A percentile compares a stretch with the other conserved stretches of the same genome.
Conservation (phyloP, 1,140 invertebrate genomes). For the Drosophila sturtevanti region DNA sequence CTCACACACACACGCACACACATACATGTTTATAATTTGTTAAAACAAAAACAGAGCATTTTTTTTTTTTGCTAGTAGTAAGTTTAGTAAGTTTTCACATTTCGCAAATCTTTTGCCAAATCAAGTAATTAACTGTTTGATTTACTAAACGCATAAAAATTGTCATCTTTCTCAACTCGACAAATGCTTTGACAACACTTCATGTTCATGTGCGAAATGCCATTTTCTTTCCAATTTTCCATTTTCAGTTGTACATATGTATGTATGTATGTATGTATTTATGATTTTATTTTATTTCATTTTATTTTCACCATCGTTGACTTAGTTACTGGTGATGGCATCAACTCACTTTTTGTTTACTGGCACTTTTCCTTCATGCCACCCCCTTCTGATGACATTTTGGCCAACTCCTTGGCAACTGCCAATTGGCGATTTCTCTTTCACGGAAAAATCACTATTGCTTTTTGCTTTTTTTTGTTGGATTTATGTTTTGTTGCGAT, state of each 20-base stretch:
- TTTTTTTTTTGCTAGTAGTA: conserved; percentile 14
- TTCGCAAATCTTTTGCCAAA: conserved; percentile 76
- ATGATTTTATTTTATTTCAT: conserved; percentile 38
- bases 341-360: conserved; percentile 37
- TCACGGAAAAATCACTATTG: conserved; percentile 54
- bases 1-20: neutral
- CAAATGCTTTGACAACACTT: conserved; percentile 35
- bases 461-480: neutral
- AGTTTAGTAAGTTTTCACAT: too few species aligned
- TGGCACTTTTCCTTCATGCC: conserved; percentile 40
- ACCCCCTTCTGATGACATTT: conserved; percentile 45
- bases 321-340: conserved; percentile 49
- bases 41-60: conserved; percentile 40
- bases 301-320: conserved; percentile 58
- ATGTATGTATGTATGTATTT: conserved; percentile 33
- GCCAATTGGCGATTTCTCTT: conserved; percentile 72
- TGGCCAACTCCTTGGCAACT: conserved; percentile 49
- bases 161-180: conserved; percentile 47
- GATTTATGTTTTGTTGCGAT: too few species aligned
- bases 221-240: conserved; percentile 28
- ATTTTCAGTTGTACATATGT: conserved; percentile 23
- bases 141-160: conserved; percentile 74
- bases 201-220: conserved; percentile 49
- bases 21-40: neutral
- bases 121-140: conserved; percentile 78